Percentiles rank a stretch among this genome's conserved stretches.
Conservation (phyloP, 64 coral and sea anemone species). For the Actinia equina region DNA sequence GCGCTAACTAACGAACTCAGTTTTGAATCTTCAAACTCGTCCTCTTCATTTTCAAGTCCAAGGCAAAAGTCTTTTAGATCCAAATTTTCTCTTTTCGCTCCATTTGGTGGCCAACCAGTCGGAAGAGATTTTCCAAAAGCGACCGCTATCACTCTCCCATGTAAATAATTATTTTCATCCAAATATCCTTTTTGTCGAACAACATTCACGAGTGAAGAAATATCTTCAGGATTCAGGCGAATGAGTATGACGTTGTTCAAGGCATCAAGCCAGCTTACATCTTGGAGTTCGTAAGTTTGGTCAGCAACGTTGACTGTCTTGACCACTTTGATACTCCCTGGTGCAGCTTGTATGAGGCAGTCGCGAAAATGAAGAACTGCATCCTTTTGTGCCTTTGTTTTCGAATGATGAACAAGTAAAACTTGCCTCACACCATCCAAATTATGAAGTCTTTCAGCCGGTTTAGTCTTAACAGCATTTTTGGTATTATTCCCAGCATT, state of each 20-base stretch:
- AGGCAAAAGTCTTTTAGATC: slow-evolving; percentile 73
- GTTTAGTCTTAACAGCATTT: neutral
- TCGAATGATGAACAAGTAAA: slow-evolving; percentile 58
- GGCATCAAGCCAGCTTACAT: slow-evolving; percentile 52
- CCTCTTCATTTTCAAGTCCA: slow-evolving; percentile 47
- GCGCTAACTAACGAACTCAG: slow-evolving; percentile 58
- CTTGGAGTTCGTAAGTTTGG: slow-evolving; percentile 6
- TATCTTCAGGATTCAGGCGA: slow-evolving; percentile 49
- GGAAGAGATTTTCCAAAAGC: slow-evolving; percentile 68
- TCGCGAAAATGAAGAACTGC: slow-evolving; percentile 61
- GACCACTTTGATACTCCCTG: slow-evolving; percentile 42
- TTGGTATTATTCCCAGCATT: neutral
- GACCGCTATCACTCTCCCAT: slow-evolving; percentile 68
- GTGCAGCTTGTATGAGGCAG: slow-evolving; percentile 24
- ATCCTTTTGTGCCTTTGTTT: slow-evolving; percentile 17
- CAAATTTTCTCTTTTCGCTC: neutral
- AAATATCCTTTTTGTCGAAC: slow-evolving; percentile 50
- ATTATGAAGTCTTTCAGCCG: neutral
- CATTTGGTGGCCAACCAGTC: slow-evolving; percentile 57
- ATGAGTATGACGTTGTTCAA: slow-evolving; percentile 74
- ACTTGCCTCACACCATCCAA: slow-evolving; percentile 1
- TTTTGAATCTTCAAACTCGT: slow-evolving; percentile 56
- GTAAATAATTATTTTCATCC: slow-evolving; percentile 43
- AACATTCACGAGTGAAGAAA: slow-evolving; percentile 37
- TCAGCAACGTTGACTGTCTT: slow-evolving; percentile 54